These are phyloP conservation scores for Telenomus remus DNA, from an alignment of 1,140 invertebrate species.

Conservation along the genomic window DNA sequence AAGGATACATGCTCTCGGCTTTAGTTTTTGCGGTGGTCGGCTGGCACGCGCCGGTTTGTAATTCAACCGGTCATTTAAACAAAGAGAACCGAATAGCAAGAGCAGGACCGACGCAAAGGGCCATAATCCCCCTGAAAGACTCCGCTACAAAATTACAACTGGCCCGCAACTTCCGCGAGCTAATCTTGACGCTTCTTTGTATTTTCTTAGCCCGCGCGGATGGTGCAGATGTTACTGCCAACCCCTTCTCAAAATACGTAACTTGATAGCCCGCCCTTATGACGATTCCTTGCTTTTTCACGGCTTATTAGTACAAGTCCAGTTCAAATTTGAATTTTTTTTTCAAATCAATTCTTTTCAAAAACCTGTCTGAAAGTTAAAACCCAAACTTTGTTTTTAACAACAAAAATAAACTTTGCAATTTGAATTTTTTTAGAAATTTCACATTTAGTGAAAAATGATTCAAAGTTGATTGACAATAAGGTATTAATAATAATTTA, in stretches of 20 bases:
- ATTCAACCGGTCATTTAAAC: slow-evolving; percentile 73
- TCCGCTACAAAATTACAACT: slow-evolving; percentile 58
- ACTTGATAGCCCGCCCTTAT: slow-evolving; percentile 45
- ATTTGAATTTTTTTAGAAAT: too few relatives aligned
- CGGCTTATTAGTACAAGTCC: slow-evolving; percentile 9
- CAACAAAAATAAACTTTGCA: too few relatives aligned
- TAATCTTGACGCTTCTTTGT: slow-evolving; percentile 59
- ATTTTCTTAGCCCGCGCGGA: slow-evolving; percentile 65
- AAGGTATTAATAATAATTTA: too few relatives aligned
- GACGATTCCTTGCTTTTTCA: slow-evolving; percentile 12
- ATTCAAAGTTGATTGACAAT: too few relatives aligned
- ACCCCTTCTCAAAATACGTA: slow-evolving; percentile 65
- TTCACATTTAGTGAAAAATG: too few relatives aligned
- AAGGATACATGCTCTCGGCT: slow-evolving; percentile 33
- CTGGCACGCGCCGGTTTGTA: slow-evolving; percentile 71
- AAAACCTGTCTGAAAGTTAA: too few relatives aligned
- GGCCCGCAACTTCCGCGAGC: slow-evolving; percentile 49
- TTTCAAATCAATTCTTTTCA: too few relatives aligned
- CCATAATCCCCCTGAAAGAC: slow-evolving; percentile 62
- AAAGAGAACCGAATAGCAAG: slow-evolving; percentile 38
- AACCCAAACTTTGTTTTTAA: too few relatives aligned
- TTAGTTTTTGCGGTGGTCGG: slow-evolving; percentile 60
- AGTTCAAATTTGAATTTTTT: not conserved
- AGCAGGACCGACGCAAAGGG: slow-evolving; percentile 34
- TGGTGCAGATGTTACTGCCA: slow-evolving; percentile 61